These are phyloP conservation scores for Epizoanthus rinbou DNA, from an alignment of 92 coral and sea anemone species.

Conservation along the genomic window DNA sequence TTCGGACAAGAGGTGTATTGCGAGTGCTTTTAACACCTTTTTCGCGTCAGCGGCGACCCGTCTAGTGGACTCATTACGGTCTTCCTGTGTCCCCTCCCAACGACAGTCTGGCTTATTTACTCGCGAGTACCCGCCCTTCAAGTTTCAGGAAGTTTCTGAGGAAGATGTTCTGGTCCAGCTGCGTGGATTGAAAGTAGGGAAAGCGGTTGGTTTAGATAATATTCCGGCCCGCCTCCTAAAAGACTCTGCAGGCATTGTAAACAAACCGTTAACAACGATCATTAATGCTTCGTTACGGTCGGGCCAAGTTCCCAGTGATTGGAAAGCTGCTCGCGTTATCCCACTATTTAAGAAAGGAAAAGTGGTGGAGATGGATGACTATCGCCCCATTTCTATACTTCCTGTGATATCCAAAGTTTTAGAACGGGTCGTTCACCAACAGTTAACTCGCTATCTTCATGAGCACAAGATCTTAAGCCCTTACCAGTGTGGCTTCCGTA, in stretches of 20 bases:
- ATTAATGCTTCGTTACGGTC: conserved; percentile 50
- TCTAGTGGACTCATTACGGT: conserved; percentile 15
- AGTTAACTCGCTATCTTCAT: conserved; percentile 25
- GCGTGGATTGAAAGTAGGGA: conserved; percentile 43
- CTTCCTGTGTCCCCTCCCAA: conserved; percentile 21
- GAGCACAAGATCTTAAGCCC: conserved; percentile 50
- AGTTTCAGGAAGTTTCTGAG: conserved; percentile 44
- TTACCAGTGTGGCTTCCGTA: conserved; percentile 51
- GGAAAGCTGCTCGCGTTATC: conserved; percentile 55
- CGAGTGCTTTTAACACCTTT: conserved; percentile 47
- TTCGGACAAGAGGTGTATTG: conserved; percentile 40
- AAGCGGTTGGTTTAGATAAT: too few relatives aligned
- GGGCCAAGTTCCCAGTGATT: conserved; percentile 47
- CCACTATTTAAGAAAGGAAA: conserved; percentile 51
- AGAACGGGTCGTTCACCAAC: conserved; percentile 45
- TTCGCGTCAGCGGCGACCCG: conserved; percentile 25
- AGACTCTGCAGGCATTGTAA: conserved; percentile 37
- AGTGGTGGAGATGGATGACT: conserved; percentile 42
- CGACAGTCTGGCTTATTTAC: conserved; percentile 19
- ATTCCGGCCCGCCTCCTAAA: conserved; percentile 49
- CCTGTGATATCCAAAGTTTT: conserved; percentile 34
- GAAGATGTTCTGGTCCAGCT: conserved; percentile 36
- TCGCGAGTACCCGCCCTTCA: conserved; percentile 34
- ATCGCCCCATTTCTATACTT: too few relatives aligned
- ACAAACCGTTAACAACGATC: conserved; percentile 35